phyloP scores from a whole-genome alignment of 2,888 invertebrate species.

The Troides helena region DNA sequence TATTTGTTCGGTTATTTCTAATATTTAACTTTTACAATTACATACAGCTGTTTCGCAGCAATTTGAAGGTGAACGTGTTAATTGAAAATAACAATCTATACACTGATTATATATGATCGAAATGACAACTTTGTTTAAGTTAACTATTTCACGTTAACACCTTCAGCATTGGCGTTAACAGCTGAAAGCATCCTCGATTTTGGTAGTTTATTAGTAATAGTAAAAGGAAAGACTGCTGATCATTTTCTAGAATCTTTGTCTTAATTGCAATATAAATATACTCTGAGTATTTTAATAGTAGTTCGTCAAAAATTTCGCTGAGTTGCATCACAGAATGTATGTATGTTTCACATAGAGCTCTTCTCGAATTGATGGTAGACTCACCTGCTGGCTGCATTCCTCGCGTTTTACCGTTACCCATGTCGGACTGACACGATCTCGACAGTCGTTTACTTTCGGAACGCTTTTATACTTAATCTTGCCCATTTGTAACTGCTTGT shows the following conservation, averaged over 20 bases:
- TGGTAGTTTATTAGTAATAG: too few species aligned
- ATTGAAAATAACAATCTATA: not conserved
- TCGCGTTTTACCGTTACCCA: constrained; percentile 25
- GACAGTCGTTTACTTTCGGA: constrained; percentile 24
- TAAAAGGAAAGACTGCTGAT: too few species aligned
- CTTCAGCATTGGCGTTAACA: too few species aligned
- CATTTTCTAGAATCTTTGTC: too few species aligned
- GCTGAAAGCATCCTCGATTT: too few species aligned
- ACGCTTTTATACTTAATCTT: constrained; percentile 20
- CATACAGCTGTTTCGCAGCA: not conserved
- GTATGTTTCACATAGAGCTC: constrained; percentile 23
- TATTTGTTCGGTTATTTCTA: constrained; percentile 3
- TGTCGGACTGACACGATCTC: constrained; percentile 15
- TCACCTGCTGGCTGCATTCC: constrained; percentile 29
- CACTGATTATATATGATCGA: not conserved
- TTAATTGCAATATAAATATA: too few species aligned
- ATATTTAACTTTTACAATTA: not conserved
- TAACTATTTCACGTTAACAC: too few species aligned
- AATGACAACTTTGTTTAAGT: not conserved
- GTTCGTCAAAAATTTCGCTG: constrained; percentile 10
- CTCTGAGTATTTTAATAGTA: not conserved
- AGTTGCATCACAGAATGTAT: constrained; percentile 3
- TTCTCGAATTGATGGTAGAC: constrained; percentile 28
- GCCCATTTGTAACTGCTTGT: constrained; percentile 19
- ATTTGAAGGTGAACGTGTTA: not conserved